These are phyloP conservation scores for Pogonophryne albipinna DNA, from an alignment of 2,797 vertebrate genomes.

Conservation along the genomic window DNA sequence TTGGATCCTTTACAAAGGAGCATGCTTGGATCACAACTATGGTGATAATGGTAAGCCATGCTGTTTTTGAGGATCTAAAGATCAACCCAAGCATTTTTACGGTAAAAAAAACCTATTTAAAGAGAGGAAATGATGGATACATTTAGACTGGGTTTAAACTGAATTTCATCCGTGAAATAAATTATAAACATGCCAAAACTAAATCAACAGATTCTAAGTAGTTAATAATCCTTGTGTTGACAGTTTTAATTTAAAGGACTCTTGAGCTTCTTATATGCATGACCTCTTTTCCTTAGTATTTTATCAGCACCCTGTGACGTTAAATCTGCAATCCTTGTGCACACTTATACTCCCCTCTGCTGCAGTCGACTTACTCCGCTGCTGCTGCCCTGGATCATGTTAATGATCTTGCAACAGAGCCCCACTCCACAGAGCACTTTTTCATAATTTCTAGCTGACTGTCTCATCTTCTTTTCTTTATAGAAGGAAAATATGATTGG, in stretches of 20 bases:
- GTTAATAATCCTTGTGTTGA: not conserved
- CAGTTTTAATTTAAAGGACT: not conserved
- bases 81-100: not conserved
- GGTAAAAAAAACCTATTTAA: too few species aligned
- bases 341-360: slow-evolving; percentile 30
- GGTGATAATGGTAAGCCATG: not conserved
- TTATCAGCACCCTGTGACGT: slow-evolving; percentile 17
- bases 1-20: not conserved
- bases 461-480: slow-evolving; percentile 5
- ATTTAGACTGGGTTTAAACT: too few species aligned
- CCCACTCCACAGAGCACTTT: not conserved
- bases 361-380: slow-evolving; percentile 16
- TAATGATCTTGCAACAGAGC: slow-evolving; percentile 36
- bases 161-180: not conserved
- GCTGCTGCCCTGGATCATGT: slow-evolving; percentile 24
- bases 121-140: too few species aligned
- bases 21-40: not conserved
- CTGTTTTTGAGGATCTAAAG: not conserved
- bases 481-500: slow-evolving; percentile 16
- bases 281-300: slow-evolving; percentile 15
- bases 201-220: not conserved
- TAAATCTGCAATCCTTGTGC: not conserved
- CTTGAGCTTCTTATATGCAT: too few species aligned
- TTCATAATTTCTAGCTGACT: not conserved
- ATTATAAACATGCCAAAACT: not conserved